Evolutionary conservation across 2,113 vertebrate species (phyloP).

Genomic region (Caranx melampygus): DNA sequence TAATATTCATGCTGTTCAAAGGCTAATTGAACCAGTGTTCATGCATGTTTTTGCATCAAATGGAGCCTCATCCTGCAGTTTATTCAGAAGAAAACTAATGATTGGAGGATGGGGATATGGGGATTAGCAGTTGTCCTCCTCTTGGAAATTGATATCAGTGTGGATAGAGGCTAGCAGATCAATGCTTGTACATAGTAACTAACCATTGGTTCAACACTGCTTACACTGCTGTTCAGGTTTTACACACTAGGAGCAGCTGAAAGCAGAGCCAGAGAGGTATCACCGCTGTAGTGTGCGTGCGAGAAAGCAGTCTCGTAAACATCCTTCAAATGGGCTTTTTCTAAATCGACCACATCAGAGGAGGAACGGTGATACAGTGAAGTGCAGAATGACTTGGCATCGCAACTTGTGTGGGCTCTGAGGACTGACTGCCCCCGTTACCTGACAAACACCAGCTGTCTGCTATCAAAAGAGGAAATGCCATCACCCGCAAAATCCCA

Average conservation of each 20-base stretch:
- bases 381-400: conserved; percentile 28
- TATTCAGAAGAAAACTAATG: conserved; percentile 18
- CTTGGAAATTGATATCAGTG: conserved; percentile 45
- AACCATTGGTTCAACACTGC: conserved; percentile 46
- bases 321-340: conserved; percentile 37
- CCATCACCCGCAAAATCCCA: conserved; percentile 18
- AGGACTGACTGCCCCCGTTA: conserved; percentile 30
- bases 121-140: conserved; percentile 42
- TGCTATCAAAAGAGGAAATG: conserved; percentile 50
- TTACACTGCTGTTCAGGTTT: conserved; percentile 41
- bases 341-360: conserved; percentile 44
- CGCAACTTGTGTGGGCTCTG: conserved; percentile 39
- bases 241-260: conserved; percentile 36
- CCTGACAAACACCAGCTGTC: conserved; percentile 60
- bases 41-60: conserved; percentile 56
- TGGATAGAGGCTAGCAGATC: conserved; percentile 54
- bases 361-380: conserved; percentile 10
- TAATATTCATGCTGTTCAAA: conserved; percentile 56
- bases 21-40: conserved; percentile 62
- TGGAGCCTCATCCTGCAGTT: conserved; percentile 27
- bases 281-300: conserved; percentile 19
- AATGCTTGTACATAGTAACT: conserved; percentile 47
- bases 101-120: conserved; percentile 19
- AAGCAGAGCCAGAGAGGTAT: conserved; percentile 33
- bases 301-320: conserved; percentile 45